Base-by-base conservation (phyloP, 2,797 vertebrate genomes). In the Coluber constrictor region DNA sequence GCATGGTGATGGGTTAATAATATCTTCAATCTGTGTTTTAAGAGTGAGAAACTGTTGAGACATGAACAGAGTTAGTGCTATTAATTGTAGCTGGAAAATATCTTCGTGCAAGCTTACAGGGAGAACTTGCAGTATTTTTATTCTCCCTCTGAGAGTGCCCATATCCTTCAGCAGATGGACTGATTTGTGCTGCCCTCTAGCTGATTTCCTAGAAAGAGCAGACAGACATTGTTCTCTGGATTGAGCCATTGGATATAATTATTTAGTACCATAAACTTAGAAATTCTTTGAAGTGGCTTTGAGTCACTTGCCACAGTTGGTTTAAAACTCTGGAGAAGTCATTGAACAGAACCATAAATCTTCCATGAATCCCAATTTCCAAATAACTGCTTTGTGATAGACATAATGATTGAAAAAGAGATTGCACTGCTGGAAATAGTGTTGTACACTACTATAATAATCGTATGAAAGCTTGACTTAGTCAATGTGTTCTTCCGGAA, bases 271-370 rank as follows among this genome's bases (percentile, higher is more conserved):
- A 86, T 20, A 57, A 9, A 63, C 13, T 90, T 47, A 61, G 88
- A 79, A 16, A 15, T 55, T 29, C 86, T 55, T 88, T 57, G 0
- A 3, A n/a, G 20, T 0, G 89, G 87, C 86, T 91, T 55, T 89
- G 90, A 93, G 91, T 92, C 87, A 92, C 90, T 70, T 66, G 92
- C 91, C 61, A 89, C 0, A 90, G 93, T 94, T 86, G 88, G 51
- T 37, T 87, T 90, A 1, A 12, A 23, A 91, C 47, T 59, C 79
- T 27, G 59, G 92, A 51, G 63, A 92, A 25, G 74, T 32, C 92
- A 74, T 63, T 94, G 61, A 92, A 43, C 74, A 47, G 43, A 63
- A 96, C 57, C 37, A 88, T 61, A 92, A 95, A 93, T 86, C 90
- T 95, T 83, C 60, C 91, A 90, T 90, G 88, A 70, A 86, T 86